A percentile compares a stretch with the other conserved stretches of the same genome.
Evolutionary conservation across 2,888 invertebrate genomes (phyloP).

Genomic region (Microplitis deprimator): DNA sequence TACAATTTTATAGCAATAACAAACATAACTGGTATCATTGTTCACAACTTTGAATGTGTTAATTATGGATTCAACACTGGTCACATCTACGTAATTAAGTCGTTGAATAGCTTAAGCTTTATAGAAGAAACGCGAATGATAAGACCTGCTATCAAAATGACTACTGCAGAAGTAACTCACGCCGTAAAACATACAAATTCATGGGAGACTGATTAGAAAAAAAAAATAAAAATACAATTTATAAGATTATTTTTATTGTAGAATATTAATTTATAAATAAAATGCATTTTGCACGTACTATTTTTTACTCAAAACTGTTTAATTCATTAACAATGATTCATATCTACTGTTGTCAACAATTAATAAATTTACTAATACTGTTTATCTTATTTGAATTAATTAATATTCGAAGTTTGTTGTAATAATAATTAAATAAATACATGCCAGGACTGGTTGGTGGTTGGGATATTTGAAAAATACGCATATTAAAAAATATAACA

Average conservation of each 20-base stretch:
- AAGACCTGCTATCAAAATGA: constrained; percentile 12
- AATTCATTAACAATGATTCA: neutral
- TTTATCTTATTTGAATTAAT: too few relatives aligned
- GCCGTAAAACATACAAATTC: neutral
- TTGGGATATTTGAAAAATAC: too few relatives aligned
- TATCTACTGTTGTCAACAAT: too few relatives aligned
- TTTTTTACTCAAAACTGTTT: neutral
- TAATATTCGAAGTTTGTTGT: too few relatives aligned
- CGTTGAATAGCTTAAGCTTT: neutral
- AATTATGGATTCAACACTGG: neutral
- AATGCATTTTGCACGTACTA: neutral
- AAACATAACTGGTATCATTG: neutral
- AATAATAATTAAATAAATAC: too few relatives aligned
- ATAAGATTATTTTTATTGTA: neutral
- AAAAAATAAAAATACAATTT: neutral
- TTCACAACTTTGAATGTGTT: neutral
- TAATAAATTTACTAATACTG: too few relatives aligned
- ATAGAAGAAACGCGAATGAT: constrained; percentile 16
- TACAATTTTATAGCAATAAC: neutral
- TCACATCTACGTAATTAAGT: neutral
- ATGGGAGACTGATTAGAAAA: too few relatives aligned
- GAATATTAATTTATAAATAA: neutral
- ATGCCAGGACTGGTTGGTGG: too few relatives aligned
- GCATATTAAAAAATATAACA: too few relatives aligned
- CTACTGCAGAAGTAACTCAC: neutral